Evolutionary conservation across 2,888 invertebrate species (phyloP), one percentile per base, ranked within the genome.

Genomic region (Julus scanicus): DNA sequence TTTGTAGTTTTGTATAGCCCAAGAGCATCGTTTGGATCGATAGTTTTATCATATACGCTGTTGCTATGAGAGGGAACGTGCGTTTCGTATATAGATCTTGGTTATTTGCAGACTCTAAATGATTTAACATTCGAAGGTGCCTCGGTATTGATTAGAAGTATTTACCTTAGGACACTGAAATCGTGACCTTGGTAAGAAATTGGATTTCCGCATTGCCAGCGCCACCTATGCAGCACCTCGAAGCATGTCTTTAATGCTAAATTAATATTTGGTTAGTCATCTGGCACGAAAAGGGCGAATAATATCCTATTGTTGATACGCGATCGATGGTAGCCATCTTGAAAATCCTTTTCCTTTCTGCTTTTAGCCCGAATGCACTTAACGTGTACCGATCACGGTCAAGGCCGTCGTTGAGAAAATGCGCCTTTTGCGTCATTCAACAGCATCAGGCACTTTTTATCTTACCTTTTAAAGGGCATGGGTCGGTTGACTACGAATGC

Each of bases 371-470:
- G 17, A 57, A 57, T n/a, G 57, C 57, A 57, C 57, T 57, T 4
- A 57, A 57, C n/a, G 57, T 57, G 57, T n/a, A 57, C 57, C 57
- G 57, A n/a, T n/a, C 57, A 57, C 57, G 57, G 57, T 57, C 57
- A 57, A 57, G 57, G 57, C 5, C 57, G n/a, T n/a, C 57, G 17
- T 57, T 17, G 57, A 57, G 57, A 57, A 57, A n/a, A 53, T 53
- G 53, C 53, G 53, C 48, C 48, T 48, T 48, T 48, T 53, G 53
- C 53, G 53, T 57, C 57, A 57, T 57, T 57, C 57, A 57, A 57
- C 57, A n/a, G 57, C 57, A n/a, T 17, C 57, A n/a, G 44, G 57
- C 57, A 2, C 57, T 57, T 57, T 57, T 15, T n/a, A n/a, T 57
- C 57, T 57, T n/a, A 57, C 57, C 57, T 57, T 57, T 57, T 57